phyloP scores from a whole-genome alignment of 2,888 invertebrate genomes.

The Troides helena region DNA sequence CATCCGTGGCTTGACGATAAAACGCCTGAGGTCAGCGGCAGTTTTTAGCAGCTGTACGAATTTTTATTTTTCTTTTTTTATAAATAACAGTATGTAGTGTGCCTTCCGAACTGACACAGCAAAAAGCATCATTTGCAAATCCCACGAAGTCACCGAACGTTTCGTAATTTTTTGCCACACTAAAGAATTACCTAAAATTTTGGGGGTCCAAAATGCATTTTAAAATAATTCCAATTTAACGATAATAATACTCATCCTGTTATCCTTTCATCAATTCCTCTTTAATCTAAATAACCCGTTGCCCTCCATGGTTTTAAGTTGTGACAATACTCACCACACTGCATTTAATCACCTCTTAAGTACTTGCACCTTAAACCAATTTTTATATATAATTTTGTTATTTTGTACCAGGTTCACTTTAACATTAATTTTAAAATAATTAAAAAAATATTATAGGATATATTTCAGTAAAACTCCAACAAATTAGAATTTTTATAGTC shows the following conservation, averaged over 20 bases:
- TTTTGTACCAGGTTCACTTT: too few relatives aligned
- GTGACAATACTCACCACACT: constrained; percentile 15
- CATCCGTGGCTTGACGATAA: constrained; percentile 76
- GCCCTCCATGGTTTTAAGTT: constrained; percentile 15
- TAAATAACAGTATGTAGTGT: constrained; percentile 69
- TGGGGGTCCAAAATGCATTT: neutral
- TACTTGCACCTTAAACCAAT: constrained; percentile 13
- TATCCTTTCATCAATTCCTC: constrained; percentile 3
- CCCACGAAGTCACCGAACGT: constrained; percentile 48
- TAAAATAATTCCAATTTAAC: neutral
- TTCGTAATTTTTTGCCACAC: constrained; percentile 25
- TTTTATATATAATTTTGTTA: too few relatives aligned
- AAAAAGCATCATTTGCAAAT: constrained; percentile 54
- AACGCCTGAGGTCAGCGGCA: constrained; percentile 78
- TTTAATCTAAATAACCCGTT: neutral
- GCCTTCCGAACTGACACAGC: constrained; percentile 73
- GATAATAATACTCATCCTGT: constrained; percentile 6
- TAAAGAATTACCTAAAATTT: constrained; percentile 8
- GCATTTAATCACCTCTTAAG: constrained; percentile 4
- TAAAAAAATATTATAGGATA: too few relatives aligned
- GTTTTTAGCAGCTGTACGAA: constrained; percentile 72
- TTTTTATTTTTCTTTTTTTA: constrained; percentile 49
- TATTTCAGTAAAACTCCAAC: too few relatives aligned
- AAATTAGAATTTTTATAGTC: too few relatives aligned
- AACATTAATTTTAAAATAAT: too few relatives aligned